A percentile compares a stretch with the other conserved stretches of the same genome.
These are phyloP conservation scores for Drepanosiphum platanoidis DNA, from an alignment of 2,888 invertebrate genomes.

Conservation along the genomic window DNA sequence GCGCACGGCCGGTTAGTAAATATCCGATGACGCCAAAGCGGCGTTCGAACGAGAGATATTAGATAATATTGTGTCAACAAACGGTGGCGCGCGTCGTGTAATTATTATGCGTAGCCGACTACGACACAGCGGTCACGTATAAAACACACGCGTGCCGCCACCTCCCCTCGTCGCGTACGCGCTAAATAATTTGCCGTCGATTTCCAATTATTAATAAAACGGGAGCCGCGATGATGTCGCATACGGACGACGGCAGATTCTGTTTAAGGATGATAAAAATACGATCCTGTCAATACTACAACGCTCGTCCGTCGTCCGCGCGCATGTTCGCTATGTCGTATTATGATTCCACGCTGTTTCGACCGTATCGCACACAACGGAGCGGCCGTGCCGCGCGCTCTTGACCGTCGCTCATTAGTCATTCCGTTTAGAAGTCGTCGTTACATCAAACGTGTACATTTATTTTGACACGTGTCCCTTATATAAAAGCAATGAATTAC, in stretches of 20 bases:
- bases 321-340: neutral
- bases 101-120: too few species aligned
- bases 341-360: neutral
- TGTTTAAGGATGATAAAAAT: neutral
- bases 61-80: neutral
- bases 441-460: neutral
- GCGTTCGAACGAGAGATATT: too few species aligned
- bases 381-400: neutral
- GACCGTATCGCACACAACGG: neutral
- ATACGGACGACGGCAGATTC: neutral
- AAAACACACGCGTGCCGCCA: neutral
- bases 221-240: neutral
- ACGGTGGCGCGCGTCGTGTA: neutral
- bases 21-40: too few species aligned
- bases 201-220: neutral
- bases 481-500: neutral
- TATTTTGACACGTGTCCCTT: neutral
- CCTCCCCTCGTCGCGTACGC: neutral
- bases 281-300: neutral
- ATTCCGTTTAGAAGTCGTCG: neutral
- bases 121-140: neutral
- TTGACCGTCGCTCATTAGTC: neutral
- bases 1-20: too few species aligned
- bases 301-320: neutral
- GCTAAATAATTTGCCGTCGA: neutral